Percentiles rank a stretch among this genome's conserved stretches.
These are phyloP conservation scores for Callionymus lyra DNA, from an alignment of 2,113 vertebrate species.

Conservation along the genomic window DNA sequence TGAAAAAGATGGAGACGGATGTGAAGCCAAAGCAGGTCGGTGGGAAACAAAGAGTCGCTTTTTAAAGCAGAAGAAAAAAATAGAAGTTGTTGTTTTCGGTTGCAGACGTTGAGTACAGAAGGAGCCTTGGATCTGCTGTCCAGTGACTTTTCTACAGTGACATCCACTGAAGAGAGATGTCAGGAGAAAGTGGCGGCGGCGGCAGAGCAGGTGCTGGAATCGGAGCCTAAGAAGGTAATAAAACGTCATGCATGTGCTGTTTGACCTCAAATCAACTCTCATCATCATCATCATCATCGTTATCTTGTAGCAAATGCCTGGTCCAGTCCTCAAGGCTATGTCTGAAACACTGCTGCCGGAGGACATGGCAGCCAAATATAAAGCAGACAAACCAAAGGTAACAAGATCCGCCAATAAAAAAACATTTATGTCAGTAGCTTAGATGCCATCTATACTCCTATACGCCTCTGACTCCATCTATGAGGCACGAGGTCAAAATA, in stretches of 20 bases:
- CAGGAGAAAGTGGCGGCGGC: slow-evolving; percentile 6
- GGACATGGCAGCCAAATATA: slow-evolving; percentile 29
- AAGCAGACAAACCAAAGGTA: slow-evolving; percentile 61
- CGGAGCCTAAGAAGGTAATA: slow-evolving; percentile 44
- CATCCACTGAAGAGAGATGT: too few species aligned
- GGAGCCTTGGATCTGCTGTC: slow-evolving; percentile 58
- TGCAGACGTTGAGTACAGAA: slow-evolving; percentile 48
- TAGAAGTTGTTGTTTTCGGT: slow-evolving; percentile 1
- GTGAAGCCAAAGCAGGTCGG: slow-evolving; percentile 41
- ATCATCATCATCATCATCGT: not conserved
- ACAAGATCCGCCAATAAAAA: slow-evolving; percentile 1
- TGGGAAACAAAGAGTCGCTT: not conserved
- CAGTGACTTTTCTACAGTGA: slow-evolving; percentile 49
- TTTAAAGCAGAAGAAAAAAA: not conserved
- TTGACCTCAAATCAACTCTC: too few species aligned
- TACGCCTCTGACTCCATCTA: too few species aligned
- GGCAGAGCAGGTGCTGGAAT: slow-evolving; percentile 25
- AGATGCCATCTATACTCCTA: too few species aligned
- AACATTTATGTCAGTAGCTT: not conserved
- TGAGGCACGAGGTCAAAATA: too few species aligned
- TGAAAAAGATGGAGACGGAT: slow-evolving; percentile 20
- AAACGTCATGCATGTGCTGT: not conserved
- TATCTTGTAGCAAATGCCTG: slow-evolving; percentile 45
- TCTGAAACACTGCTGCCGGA: slow-evolving; percentile 41
- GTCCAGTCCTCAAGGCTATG: slow-evolving; percentile 39